Evolutionary conservation across 2,113 vertebrate species (phyloP).

Genomic region (Hemichromis elongatus): DNA sequence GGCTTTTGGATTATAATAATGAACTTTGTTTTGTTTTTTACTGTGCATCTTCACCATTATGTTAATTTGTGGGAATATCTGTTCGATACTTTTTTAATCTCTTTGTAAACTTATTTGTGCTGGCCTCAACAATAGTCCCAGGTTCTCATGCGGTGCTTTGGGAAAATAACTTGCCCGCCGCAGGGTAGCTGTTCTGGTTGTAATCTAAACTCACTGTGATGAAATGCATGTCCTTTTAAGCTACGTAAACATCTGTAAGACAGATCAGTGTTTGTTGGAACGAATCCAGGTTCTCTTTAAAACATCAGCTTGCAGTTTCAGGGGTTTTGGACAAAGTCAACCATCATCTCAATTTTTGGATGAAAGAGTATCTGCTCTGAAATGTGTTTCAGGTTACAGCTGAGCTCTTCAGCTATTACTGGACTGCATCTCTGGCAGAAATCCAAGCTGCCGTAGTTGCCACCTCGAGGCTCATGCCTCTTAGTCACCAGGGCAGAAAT

Average conservation of each 20-base stretch:
- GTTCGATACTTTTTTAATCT: not conserved
- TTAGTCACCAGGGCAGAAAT: slow-evolving; percentile 65
- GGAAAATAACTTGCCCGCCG: not conserved
- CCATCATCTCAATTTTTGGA: not conserved
- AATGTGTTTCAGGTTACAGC: slow-evolving; percentile 52
- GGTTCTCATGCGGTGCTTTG: not conserved
- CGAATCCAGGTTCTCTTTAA: not conserved
- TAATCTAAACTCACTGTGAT: not conserved
- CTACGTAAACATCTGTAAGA: not conserved
- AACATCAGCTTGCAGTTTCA: not conserved
- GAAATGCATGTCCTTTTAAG: not conserved
- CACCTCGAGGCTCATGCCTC: slow-evolving; percentile 49
- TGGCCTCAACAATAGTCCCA: not conserved
- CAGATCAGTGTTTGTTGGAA: not conserved
- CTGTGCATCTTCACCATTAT: not conserved
- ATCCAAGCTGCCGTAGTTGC: slow-evolving; percentile 58
- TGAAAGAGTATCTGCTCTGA: slow-evolving; percentile 51
- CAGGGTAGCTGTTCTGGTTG: not conserved
- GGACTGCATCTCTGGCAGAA: slow-evolving; percentile 60
- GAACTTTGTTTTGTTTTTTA: not conserved
- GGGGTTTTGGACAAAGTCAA: not conserved
- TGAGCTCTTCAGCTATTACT: slow-evolving; percentile 61
- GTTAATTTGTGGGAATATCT: not conserved
- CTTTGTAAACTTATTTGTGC: not conserved
- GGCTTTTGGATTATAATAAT: not conserved